A percentile compares a stretch with the other conserved stretches of the same genome.
phyloP scores from a whole-genome alignment of 2,113 vertebrate species.

The Tyto alba region DNA sequence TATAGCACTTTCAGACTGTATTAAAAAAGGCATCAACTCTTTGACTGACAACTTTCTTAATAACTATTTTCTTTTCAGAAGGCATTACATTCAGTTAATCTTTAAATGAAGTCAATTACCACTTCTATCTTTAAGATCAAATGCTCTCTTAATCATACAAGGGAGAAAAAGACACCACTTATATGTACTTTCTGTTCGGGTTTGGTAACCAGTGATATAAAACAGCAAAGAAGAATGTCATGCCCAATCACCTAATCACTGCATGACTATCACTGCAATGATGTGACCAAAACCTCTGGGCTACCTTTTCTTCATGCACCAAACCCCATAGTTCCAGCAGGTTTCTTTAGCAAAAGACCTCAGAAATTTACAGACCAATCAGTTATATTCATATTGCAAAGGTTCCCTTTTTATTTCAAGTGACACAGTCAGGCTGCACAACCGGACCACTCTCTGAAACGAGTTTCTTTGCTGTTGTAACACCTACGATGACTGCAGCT shows the following conservation, averaged over 20 bases:
- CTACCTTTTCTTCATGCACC: neutral
- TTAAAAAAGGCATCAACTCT: constrained; percentile 6
- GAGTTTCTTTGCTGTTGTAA: neutral
- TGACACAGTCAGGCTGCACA: neutral
- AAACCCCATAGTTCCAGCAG: neutral
- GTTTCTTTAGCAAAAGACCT: neutral
- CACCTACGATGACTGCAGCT: neutral
- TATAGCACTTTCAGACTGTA: constrained; percentile 30
- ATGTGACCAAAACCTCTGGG: neutral
- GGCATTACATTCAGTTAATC: constrained; percentile 48
- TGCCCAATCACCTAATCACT: neutral
- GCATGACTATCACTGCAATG: too few species aligned
- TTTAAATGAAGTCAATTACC: constrained; percentile 60
- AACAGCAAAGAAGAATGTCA: neutral
- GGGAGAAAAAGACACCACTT: neutral
- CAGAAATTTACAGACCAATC: neutral
- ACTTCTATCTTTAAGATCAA: constrained; percentile 52
- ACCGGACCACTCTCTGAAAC: neutral
- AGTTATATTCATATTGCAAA: neutral
- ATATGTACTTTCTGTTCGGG: neutral
- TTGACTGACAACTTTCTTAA: constrained; percentile 60
- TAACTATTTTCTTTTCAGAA: constrained; percentile 41
- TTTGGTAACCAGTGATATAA: neutral
- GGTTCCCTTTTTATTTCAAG: neutral
- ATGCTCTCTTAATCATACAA: neutral